Evolutionary conservation across 2,888 invertebrate genomes (phyloP).

Genomic region (Acronicta aceris): DNA sequence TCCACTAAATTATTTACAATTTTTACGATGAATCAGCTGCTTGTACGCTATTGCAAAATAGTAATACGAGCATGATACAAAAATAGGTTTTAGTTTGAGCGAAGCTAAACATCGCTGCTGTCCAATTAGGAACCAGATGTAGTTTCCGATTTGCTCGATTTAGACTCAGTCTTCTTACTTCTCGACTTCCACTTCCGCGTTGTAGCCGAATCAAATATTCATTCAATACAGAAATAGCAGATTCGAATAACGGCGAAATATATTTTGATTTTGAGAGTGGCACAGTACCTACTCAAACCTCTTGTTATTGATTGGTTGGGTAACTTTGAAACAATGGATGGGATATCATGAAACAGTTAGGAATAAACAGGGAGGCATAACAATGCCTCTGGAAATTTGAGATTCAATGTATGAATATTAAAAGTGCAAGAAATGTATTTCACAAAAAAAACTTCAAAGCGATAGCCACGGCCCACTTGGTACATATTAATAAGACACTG

Average conservation of each 20-base stretch:
- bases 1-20: constrained; percentile 4
- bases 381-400: background rate
- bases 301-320: constrained; percentile 41
- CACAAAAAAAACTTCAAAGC: too few species aligned
- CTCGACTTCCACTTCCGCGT: constrained; percentile 36
- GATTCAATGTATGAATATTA: background rate
- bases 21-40: constrained; percentile 17
- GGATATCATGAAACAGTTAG: background rate
- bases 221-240: constrained; percentile 62
- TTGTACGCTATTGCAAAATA: constrained; percentile 2
- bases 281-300: constrained; percentile 50
- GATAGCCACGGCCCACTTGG: too few species aligned
- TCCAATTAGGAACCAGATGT: constrained; percentile 66
- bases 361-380: background rate
- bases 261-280: constrained; percentile 56
- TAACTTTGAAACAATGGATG: constrained; percentile 29
- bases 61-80: constrained; percentile 22
- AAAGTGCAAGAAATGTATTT: too few species aligned
- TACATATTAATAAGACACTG: too few species aligned
- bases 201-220: constrained; percentile 68
- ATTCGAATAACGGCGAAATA: constrained; percentile 45
- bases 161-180: constrained; percentile 66
- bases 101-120: constrained; percentile 64
- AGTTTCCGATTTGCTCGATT: constrained; percentile 68
- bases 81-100: constrained; percentile 49